Conservation (phyloP, 2,888 invertebrate species). For the Heliconius hortense region DNA sequence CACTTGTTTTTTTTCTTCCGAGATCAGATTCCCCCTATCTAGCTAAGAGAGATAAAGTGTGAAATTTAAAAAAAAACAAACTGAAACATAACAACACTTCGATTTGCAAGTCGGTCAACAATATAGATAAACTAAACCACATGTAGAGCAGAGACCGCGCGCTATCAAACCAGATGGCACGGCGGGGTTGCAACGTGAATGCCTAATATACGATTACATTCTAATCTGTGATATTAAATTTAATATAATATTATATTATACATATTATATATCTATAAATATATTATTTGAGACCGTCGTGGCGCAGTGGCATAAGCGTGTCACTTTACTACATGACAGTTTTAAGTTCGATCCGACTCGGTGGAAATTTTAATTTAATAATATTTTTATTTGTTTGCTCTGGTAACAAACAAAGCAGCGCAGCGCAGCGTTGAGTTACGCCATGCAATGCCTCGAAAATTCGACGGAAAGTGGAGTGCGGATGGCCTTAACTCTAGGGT, state of each 20-base stretch:
- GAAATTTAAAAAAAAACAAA: background rate
- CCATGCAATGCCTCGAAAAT: background rate
- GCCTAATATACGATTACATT: slow-evolving; percentile 8
- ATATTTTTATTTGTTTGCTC: no score
- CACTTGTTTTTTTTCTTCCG: no score
- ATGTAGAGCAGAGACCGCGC: slow-evolving; percentile 2
- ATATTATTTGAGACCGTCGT: no score
- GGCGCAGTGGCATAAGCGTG: no score
- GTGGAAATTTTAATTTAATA: no score
- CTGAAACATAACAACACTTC: background rate
- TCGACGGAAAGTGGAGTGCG: no score
- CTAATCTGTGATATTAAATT: slow-evolving; percentile 4
- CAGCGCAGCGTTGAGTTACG: background rate
- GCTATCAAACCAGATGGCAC: slow-evolving; percentile 16
- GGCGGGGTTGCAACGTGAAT: background rate
- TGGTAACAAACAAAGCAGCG: background rate
- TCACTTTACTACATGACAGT: no score
- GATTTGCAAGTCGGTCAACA: slow-evolving; percentile 9
- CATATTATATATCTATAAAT: no score
- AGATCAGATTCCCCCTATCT: no score
- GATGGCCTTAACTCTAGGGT: no score
- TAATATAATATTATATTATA: background rate
- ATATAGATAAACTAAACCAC: background rate
- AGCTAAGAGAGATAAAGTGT: no score
- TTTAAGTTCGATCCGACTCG: no score